Evolutionary conservation across 2,797 vertebrate species (phyloP), one percentile per base, ranked within the genome.

Genomic region (Tinamus major): DNA sequence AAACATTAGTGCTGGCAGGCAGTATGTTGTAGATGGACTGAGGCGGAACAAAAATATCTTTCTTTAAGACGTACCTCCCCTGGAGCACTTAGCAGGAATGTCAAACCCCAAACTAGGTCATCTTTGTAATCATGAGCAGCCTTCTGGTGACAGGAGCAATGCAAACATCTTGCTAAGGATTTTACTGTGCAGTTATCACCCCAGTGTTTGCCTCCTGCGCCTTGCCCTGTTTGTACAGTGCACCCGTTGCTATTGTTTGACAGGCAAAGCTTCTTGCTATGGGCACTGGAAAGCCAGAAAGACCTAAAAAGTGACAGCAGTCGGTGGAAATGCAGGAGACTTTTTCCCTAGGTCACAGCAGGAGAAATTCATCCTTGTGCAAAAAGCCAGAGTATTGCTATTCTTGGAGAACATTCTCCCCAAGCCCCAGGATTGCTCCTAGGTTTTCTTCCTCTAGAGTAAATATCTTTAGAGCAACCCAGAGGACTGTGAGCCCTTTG

Each of bases 81-180:
- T 61, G 2, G 5, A 91, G 87, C 56, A 5, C 75, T 87, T 74
- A 23, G 39, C 29, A 92, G 84, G 89, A 93, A 93, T 82, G 75
- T 71, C 70, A 95, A 80, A 53, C 31, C 8, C 64, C 65, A 35
- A 95, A 94, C 51, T 90, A 88, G 94, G 95, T 95, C 91, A 94
- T 37, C 64, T 44, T 85, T 70, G 41, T 29, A 91, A 79, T 84
- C 71, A 72, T 72, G 67, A 88, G 74, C 56, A 87, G 78, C 68
- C 62, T 74, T 70, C 64, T 79, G 16, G 0, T 82, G 79, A 81
- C 62, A 93, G 69, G 72, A 86, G 39, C 10, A 68, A 48, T 39
- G 79, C 86, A 94, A 94, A 85, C 51, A 79, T 37, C 0, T 0
- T 23, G 9, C 9, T 68, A 37, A 67, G 11, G 44, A 29, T 72